Conservation (phyloP, 2,888 invertebrate genomes). For the Cheilosia scutellata region DNA sequence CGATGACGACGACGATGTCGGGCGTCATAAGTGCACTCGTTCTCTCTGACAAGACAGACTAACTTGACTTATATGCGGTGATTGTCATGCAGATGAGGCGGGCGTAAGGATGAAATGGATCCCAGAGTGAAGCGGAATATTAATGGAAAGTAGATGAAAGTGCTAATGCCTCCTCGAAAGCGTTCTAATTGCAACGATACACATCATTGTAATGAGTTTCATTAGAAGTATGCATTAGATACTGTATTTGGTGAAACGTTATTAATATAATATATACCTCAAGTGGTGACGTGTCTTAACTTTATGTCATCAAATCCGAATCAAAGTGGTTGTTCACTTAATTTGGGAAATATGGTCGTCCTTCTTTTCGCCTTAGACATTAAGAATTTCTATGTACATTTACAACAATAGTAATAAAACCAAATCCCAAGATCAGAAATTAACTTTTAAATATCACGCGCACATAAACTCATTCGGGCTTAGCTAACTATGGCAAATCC, state of each 20-base stretch:
- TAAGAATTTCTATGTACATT: no score
- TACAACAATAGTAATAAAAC: no score
- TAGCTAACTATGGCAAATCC: constrained; percentile 26
- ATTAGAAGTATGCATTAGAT: constrained; percentile 2
- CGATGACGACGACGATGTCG: constrained; percentile 37
- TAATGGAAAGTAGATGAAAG: constrained; percentile 65
- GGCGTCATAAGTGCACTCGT: constrained; percentile 65
- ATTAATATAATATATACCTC: not conserved
- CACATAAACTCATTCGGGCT: not conserved
- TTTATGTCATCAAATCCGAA: no score
- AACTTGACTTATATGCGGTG: not conserved
- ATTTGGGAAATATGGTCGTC: no score
- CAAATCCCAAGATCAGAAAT: no score
- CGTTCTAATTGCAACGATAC: constrained; percentile 63
- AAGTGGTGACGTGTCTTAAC: not conserved
- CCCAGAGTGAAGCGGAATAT: not conserved
- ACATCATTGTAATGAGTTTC: constrained; percentile 48
- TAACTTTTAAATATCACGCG: not conserved
- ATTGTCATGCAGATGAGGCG: constrained; percentile 55
- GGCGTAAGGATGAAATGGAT: not conserved
- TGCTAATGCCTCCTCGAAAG: constrained; percentile 66
- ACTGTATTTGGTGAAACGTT: not conserved
- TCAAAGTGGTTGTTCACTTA: no score
- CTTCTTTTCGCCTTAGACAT: no score
- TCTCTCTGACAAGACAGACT: constrained; percentile 37